Evolutionary conservation across 2,888 invertebrate species (phyloP).

Genomic region (Lasius fuliginosus): DNA sequence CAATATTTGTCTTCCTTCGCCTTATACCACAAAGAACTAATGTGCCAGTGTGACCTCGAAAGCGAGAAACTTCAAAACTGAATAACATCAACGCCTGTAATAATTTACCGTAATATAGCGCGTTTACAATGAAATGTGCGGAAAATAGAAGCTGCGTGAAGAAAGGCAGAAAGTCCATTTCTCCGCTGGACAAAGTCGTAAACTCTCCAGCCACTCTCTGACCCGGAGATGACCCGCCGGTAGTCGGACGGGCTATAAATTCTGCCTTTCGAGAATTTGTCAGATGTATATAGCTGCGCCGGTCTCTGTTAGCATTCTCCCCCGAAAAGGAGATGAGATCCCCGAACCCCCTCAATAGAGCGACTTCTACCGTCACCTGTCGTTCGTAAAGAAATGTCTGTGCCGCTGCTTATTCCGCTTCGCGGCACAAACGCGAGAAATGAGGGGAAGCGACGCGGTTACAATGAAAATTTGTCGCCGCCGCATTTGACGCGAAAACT

Average conservation of each 20-base stretch:
- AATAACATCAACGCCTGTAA: not conserved
- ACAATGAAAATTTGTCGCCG: constrained; percentile 86
- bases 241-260: constrained; percentile 78
- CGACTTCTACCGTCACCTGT: constrained; percentile 82
- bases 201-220: constrained; percentile 50
- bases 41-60: not conserved
- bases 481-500: constrained; percentile 85
- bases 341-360: constrained; percentile 70
- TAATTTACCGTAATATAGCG: constrained; percentile 40
- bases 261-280: constrained; percentile 82
- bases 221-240: constrained; percentile 38
- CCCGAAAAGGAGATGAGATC: constrained; percentile 60
- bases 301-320: not conserved
- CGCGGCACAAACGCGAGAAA: constrained; percentile 44
- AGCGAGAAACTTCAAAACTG: not conserved
- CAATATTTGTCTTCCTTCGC: not conserved
- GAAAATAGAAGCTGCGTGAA: constrained; percentile 9
- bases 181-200: constrained; percentile 55
- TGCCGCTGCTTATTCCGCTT: constrained; percentile 49
- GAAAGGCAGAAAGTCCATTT: constrained; percentile 37
- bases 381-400: constrained; percentile 71
- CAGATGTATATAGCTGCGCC: constrained; percentile 62
- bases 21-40: not conserved
- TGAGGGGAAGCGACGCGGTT: constrained; percentile 46
- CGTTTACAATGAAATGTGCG: constrained; percentile 17